Percentiles rank a stretch among this genome's conserved stretches.
phyloP scores from a whole-genome alignment of 2,888 invertebrate species.

The Pandemis corylana region DNA sequence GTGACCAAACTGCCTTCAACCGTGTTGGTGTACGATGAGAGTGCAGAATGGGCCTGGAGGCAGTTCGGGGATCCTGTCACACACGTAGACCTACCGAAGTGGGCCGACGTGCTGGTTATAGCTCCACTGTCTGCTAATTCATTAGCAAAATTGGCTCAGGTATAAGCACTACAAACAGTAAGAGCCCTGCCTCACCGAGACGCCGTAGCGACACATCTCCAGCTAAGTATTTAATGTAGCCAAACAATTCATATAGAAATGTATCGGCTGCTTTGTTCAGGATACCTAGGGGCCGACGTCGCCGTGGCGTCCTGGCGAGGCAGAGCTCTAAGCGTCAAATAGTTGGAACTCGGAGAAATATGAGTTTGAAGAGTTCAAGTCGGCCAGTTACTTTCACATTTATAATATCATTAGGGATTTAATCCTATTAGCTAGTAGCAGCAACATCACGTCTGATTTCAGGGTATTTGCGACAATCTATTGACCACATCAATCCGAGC shows the following conservation, averaged over 20 bases:
- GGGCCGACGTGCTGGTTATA: neutral
- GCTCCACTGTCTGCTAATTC: neutral
- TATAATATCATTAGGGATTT: no score
- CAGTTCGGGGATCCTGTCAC: neutral
- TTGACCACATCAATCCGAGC: conserved; percentile 95
- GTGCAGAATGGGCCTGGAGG: neutral
- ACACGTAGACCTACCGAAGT: neutral
- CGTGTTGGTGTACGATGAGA: neutral
- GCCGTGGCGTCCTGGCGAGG: no score
- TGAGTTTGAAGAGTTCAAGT: no score
- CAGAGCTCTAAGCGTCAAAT: no score
- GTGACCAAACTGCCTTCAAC: neutral
- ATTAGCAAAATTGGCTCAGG: neutral
- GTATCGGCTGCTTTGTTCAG: no score
- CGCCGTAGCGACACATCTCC: no score
- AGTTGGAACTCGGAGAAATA: no score
- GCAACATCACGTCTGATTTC: conserved; percentile 40
- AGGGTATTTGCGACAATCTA: conserved; percentile 97
- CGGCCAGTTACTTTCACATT: no score
- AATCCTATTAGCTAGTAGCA: neutral
- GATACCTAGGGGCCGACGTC: no score
- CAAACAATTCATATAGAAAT: no score
- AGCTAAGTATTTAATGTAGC: no score
- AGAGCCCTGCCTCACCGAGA: neutral
- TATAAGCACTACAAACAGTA: neutral